Conservation (phyloP, 2,113 vertebrate species). For the Tetraodon nigroviridis region DNA sequence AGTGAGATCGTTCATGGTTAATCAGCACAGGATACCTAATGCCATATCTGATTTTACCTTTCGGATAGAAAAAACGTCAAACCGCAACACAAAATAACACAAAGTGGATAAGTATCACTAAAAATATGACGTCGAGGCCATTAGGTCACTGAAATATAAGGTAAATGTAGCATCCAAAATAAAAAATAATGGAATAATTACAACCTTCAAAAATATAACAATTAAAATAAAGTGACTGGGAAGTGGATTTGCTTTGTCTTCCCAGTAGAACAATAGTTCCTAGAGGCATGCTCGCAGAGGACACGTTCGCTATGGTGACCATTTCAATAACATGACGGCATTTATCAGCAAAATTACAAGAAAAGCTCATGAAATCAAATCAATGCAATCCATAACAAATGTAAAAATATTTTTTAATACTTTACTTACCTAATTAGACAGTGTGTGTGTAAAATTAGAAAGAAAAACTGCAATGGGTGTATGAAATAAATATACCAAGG, state of each 20-base stretch:
- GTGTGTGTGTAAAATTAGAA: constrained; percentile 22
- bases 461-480: constrained; percentile 4
- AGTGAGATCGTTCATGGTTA: too few relatives aligned
- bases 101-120: too few relatives aligned
- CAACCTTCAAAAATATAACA: background rate
- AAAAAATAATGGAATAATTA: background rate
- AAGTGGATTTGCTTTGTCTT: too few relatives aligned
- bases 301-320: background rate
- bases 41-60: background rate
- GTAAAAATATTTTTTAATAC: background rate
- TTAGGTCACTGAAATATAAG: too few relatives aligned
- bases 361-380: constrained; percentile 1
- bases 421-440: background rate
- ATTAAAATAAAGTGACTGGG: too few relatives aligned
- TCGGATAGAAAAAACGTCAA: background rate
- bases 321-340: constrained; percentile 14
- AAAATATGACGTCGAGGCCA: too few relatives aligned
- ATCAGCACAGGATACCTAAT: background rate
- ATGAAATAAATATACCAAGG: constrained; percentile 25
- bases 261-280: too few relatives aligned
- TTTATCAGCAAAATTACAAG: constrained; percentile 5
- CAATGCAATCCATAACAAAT: constrained; percentile 8
- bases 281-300: background rate
- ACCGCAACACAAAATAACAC: too few relatives aligned
- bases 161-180: background rate